Conservation (phyloP, 2,797 vertebrate species). For the Scarus forsteni region DNA sequence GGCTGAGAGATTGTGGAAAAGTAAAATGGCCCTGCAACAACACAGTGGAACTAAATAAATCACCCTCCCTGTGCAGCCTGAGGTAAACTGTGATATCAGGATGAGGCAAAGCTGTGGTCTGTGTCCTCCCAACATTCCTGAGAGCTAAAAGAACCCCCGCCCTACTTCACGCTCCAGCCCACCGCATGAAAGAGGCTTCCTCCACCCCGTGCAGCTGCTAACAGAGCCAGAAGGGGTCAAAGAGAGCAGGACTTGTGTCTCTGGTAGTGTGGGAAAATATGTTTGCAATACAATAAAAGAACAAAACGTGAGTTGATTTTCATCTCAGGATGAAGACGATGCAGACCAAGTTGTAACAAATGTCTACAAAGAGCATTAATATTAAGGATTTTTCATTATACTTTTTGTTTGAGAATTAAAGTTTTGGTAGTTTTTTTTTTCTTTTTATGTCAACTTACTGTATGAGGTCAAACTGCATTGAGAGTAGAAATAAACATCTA, state of each 20-base stretch:
- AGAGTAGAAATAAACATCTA: too few species aligned
- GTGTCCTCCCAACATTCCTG: slow-evolving; percentile 69
- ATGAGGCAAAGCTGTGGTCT: slow-evolving; percentile 17
- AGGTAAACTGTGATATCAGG: slow-evolving; percentile 20
- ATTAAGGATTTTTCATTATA: background rate
- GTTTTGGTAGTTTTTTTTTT: too few species aligned
- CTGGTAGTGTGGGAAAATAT: slow-evolving; percentile 46
- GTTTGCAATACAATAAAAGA: background rate
- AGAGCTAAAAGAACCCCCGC: slow-evolving; percentile 38
- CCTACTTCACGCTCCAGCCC: slow-evolving; percentile 63
- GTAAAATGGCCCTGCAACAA: too few species aligned
- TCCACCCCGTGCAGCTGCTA: slow-evolving; percentile 59
- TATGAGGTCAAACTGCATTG: background rate
- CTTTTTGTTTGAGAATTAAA: background rate
- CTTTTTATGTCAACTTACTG: too few species aligned
- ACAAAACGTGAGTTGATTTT: background rate
- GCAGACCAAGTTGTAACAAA: background rate
- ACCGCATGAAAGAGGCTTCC: slow-evolving; percentile 60
- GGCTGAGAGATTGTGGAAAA: background rate
- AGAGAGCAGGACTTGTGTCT: background rate
- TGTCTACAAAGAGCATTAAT: background rate
- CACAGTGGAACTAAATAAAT: background rate
- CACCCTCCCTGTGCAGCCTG: background rate
- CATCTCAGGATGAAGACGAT: background rate
- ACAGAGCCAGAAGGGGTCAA: slow-evolving; percentile 25